Evolutionary conservation across 2,113 vertebrate genomes (phyloP).

Genomic region (Phyllopteryx taeniolatus): DNA sequence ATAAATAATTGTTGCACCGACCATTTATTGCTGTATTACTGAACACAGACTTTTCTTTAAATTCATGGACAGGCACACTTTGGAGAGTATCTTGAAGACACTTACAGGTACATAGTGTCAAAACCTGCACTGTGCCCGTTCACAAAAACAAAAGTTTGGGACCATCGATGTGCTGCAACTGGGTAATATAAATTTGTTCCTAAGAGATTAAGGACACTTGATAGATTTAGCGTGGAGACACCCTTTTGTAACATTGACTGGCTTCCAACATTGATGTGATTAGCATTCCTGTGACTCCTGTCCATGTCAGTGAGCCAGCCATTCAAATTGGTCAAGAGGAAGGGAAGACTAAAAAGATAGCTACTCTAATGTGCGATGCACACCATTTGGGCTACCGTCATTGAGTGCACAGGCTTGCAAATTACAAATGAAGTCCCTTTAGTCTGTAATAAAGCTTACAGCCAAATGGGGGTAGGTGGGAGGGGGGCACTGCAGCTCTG

Average conservation of each 20-base stretch:
- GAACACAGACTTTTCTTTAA: neutral
- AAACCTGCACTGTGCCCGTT: constrained; percentile 1
- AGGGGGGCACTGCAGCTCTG: constrained; percentile 50
- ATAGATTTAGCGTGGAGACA: constrained; percentile 51
- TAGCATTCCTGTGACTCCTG: constrained; percentile 64
- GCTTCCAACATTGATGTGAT: constrained; percentile 62
- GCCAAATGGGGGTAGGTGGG: constrained; percentile 14
- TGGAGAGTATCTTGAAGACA: constrained; percentile 26
- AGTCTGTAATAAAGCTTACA: constrained; percentile 12
- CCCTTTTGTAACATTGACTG: constrained; percentile 68
- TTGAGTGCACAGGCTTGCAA: neutral
- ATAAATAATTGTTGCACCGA: neutral
- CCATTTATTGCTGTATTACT: neutral
- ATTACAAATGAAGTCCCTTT: constrained; percentile 1
- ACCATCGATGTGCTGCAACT: constrained; percentile 5
- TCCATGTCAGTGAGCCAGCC: constrained; percentile 49
- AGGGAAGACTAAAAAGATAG: neutral
- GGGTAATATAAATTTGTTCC: constrained; percentile 24
- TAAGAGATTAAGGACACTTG: constrained; percentile 25
- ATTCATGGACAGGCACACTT: constrained; percentile 19
- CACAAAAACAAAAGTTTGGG: constrained; percentile 30
- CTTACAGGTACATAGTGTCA: constrained; percentile 20
- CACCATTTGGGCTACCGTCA: neutral
- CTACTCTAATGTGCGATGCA: constrained; percentile 2
- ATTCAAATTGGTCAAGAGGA: constrained; percentile 37